phyloP scores from a whole-genome alignment of 1,140 invertebrate species.

The Linepithema humile region DNA sequence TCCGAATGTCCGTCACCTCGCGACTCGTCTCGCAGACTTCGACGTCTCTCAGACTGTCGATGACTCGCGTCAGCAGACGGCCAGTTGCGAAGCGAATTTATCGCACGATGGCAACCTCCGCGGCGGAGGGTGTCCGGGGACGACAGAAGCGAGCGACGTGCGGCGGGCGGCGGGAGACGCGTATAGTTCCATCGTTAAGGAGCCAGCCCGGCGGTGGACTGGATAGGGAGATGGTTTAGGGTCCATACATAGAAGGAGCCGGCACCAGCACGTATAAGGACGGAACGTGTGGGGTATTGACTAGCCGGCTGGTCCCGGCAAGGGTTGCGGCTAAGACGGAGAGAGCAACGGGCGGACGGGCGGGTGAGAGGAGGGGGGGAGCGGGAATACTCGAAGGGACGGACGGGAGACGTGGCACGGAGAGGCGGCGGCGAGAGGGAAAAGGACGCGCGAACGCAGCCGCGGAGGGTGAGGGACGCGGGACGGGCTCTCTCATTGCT shows the following conservation, averaged over 20 bases:
- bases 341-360: slow-evolving; percentile 69
- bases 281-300: slow-evolving; percentile 79
- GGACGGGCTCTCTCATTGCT: slow-evolving; percentile 68
- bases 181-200: slow-evolving; percentile 75
- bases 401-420: slow-evolving; percentile 59
- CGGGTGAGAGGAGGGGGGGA: slow-evolving; percentile 48
- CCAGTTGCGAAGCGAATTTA: slow-evolving; percentile 77
- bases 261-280: slow-evolving; percentile 72
- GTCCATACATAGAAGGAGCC: slow-evolving; percentile 71
- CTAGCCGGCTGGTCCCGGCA: slow-evolving; percentile 80
- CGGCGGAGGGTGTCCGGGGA: slow-evolving; percentile 39
- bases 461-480: slow-evolving; percentile 37
- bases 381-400: slow-evolving; percentile 66
- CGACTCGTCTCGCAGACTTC: slow-evolving; percentile 22
- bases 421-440: slow-evolving; percentile 59
- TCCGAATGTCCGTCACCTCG: slow-evolving; percentile 8
- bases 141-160: slow-evolving; percentile 27
- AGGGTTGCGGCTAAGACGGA: slow-evolving; percentile 83
- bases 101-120: slow-evolving; percentile 63
- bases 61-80: slow-evolving; percentile 74
- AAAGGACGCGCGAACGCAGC: slow-evolving; percentile 56
- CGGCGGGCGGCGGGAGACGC: slow-evolving; percentile 51
- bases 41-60: slow-evolving; percentile 38
- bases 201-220: slow-evolving; percentile 68
- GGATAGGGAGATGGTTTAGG: slow-evolving; percentile 73